Conservation (phyloP, 2,113 vertebrate species). For the Hydrolagus affinis region DNA sequence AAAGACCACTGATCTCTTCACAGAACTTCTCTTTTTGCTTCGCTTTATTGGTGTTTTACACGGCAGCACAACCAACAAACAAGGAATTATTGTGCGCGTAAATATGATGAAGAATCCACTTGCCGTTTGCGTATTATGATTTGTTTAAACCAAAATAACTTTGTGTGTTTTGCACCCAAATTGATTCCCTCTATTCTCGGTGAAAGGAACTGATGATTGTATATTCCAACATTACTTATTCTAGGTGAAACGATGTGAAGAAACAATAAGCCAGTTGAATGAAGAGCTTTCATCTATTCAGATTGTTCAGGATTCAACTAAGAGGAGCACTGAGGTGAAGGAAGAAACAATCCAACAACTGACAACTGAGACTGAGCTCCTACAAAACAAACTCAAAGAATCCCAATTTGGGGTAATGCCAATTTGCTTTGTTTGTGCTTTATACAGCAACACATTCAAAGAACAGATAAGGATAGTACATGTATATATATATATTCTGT, state of each 20-base stretch:
- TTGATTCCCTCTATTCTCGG: not conserved
- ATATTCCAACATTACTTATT: not conserved
- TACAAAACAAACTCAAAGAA: slow-evolving; percentile 34
- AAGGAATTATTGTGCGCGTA: too few relatives aligned
- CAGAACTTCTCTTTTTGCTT: too few relatives aligned
- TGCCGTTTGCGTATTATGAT: not conserved
- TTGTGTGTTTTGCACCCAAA: too few relatives aligned
- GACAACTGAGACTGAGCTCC: slow-evolving; percentile 29
- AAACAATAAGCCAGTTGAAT: slow-evolving; percentile 33
- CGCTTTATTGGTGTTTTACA: too few relatives aligned
- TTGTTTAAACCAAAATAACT: not conserved
- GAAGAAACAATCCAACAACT: slow-evolving; percentile 35
- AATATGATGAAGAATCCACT: too few relatives aligned
- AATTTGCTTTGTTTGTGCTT: not conserved
- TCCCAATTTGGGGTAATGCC: slow-evolving; percentile 35
- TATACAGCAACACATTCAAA: not conserved
- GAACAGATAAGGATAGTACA: not conserved
- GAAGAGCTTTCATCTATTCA: slow-evolving; percentile 37
- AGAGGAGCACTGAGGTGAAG: slow-evolving; percentile 32
- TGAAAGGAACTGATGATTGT: not conserved
- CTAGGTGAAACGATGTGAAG: slow-evolving; percentile 24
- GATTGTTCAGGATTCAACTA: slow-evolving; percentile 31
- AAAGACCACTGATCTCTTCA: too few relatives aligned
- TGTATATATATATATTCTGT: too few relatives aligned
- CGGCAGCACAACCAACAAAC: too few relatives aligned